Evolutionary conservation across 2,888 invertebrate species (phyloP).

Genomic region (Eristalis pertinax): DNA sequence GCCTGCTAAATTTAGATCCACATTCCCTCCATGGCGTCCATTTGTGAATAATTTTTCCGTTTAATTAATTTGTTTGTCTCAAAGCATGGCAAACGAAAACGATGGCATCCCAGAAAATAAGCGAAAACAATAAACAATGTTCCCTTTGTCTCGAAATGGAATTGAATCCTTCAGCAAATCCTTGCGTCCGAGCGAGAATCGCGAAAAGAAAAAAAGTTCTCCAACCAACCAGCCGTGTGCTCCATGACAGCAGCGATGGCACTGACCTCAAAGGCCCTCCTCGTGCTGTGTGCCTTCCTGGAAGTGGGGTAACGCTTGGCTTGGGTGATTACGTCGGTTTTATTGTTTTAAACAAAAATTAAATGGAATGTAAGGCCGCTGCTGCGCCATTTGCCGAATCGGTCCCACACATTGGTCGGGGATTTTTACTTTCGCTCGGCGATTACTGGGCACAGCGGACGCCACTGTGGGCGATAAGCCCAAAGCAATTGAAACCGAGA

Average conservation of each 20-base stretch:
- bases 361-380: neutral
- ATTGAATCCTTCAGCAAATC: neutral
- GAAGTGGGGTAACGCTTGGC: neutral
- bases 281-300: neutral
- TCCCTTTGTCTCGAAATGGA: neutral
- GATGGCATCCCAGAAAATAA: neutral
- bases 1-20: neutral
- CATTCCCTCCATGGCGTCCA: neutral
- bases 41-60: neutral
- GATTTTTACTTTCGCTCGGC: neutral
- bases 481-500: neutral
- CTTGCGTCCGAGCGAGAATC: neutral
- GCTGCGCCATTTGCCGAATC: neutral
- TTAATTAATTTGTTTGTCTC: slow-evolving; percentile 4
- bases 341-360: neutral
- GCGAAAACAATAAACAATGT: neutral
- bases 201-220: neutral
- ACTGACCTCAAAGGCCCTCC: neutral
- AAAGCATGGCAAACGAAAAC: neutral
- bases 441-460: neutral
- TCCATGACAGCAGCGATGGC: neutral
- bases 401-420: neutral
- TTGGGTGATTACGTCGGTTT: neutral
- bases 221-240: neutral
- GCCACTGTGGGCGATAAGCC: neutral